phyloP scores from a whole-genome alignment of 1,140 invertebrate genomes.

The Muscidifurax raptorellus region DNA sequence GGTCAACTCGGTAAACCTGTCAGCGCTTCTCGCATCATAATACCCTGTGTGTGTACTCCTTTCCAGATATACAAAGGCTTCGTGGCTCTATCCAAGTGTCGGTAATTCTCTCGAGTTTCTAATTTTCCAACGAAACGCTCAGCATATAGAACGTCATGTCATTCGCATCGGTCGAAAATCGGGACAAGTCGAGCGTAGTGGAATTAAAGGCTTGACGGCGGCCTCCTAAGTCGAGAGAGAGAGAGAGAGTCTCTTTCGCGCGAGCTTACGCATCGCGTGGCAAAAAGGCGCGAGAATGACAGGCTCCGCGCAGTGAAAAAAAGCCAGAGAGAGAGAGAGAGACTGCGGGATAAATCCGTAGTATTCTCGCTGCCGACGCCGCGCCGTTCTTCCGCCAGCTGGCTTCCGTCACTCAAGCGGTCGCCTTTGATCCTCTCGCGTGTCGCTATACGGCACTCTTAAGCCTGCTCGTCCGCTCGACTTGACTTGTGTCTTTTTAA shows the following conservation, averaged over 20 bases:
- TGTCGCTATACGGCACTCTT: slow-evolving; percentile 39
- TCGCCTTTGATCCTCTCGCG: slow-evolving; percentile 48
- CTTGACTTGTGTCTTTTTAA: slow-evolving; percentile 44
- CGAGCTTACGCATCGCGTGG: not conserved
- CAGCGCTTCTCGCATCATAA: not conserved
- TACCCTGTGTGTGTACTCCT: too few relatives aligned
- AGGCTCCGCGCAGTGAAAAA: not conserved
- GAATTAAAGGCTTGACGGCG: slow-evolving; percentile 44
- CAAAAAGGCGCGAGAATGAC: slow-evolving; percentile 44
- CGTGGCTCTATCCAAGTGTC: not conserved
- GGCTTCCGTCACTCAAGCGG: slow-evolving; percentile 51
- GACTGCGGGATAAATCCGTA: slow-evolving; percentile 42
- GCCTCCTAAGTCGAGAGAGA: slow-evolving; percentile 22
- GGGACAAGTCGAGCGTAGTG: slow-evolving; percentile 17
- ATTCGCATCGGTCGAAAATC: not conserved
- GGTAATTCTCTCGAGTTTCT: slow-evolving; percentile 41
- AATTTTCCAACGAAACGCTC: not conserved
- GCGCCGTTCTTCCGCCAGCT: slow-evolving; percentile 41
- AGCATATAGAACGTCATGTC: too few relatives aligned
- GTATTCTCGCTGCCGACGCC: not conserved
- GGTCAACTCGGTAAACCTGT: not conserved
- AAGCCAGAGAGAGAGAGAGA: not conserved
- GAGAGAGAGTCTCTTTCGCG: slow-evolving; percentile 10
- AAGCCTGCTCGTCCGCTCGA: slow-evolving; percentile 33
- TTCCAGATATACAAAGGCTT: not conserved